Conservation (phyloP, 2,113 vertebrate genomes). For the Leucoraja erinaceus region DNA sequence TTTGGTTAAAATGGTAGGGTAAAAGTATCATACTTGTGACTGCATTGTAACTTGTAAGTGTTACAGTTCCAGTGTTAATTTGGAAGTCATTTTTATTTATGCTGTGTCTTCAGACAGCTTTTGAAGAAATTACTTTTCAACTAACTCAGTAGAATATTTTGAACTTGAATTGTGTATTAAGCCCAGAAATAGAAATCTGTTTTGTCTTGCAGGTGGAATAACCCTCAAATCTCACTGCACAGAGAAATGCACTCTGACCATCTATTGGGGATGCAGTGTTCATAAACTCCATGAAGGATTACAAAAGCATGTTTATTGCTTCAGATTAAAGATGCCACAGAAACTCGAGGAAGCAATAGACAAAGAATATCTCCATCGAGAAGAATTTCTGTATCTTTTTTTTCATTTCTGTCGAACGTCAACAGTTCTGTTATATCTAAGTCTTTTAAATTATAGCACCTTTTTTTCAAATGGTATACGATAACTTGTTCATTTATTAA, state of each 20-base stretch:
- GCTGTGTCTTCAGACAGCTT: no score
- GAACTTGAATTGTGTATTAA: not conserved
- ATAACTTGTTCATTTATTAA: not conserved
- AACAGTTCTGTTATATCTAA: not conserved
- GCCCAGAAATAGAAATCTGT: not conserved
- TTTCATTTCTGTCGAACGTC: not conserved
- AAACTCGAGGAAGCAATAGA: constrained; percentile 71
- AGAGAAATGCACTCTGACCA: constrained; percentile 75
- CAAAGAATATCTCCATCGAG: constrained; percentile 59
- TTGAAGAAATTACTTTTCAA: not conserved
- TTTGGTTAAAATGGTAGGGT: not conserved
- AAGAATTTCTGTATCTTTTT: constrained; percentile 86
- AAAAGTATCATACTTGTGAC: not conserved
- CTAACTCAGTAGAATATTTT: not conserved
- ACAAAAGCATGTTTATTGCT: constrained; percentile 62
- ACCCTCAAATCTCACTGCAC: constrained; percentile 67
- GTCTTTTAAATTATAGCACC: not conserved
- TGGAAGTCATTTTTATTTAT: not conserved
- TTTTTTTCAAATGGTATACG: not conserved
- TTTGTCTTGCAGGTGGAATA: constrained; percentile 62
- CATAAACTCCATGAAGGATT: constrained; percentile 69
- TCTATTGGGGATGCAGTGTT: constrained; percentile 87
- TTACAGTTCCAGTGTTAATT: no score
- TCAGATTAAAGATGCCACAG: constrained; percentile 61
- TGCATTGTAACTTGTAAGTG: not conserved